Percentiles rank a stretch among this genome's conserved stretches.
These are phyloP conservation scores for Glossophaga mutica DNA, from an alignment of 2,797 vertebrate species.

Conservation along the genomic window DNA sequence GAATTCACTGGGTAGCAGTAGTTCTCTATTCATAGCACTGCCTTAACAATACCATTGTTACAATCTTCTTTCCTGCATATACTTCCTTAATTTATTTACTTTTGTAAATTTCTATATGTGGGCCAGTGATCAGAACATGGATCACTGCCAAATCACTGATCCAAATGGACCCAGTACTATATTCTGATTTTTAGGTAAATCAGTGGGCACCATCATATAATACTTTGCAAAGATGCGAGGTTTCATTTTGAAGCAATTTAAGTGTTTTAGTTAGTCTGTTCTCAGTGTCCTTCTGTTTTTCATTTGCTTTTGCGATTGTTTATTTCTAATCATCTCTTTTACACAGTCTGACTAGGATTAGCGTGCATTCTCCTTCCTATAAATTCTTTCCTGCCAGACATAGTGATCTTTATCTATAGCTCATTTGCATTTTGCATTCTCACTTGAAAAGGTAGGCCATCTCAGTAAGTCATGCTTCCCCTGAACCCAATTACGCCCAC, in stretches of 20 bases:
- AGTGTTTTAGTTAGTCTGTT: background rate
- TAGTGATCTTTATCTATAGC: constrained; percentile 32
- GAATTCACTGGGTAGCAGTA: background rate
- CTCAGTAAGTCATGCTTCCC: background rate
- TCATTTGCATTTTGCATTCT: constrained; percentile 61
- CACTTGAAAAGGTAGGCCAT: constrained; percentile 36
- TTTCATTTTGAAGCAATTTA: background rate
- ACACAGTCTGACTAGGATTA: background rate
- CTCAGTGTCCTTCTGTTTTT: background rate
- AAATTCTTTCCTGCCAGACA: background rate
- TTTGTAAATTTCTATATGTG: background rate
- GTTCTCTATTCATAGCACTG: background rate
- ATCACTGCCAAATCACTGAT: background rate
- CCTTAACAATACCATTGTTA: background rate
- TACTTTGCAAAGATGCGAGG: background rate
- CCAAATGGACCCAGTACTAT: background rate
- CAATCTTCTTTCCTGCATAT: background rate
- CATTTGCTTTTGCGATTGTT: background rate
- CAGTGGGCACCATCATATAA: background rate
- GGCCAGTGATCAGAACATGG: background rate
- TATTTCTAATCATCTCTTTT: constrained; percentile 39
- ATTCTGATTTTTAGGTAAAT: background rate
- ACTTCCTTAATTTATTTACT: background rate
- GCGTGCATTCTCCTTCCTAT: background rate
- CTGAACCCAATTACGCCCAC: constrained; percentile 48